Base-by-base conservation (phyloP, 2,797 vertebrate genomes). In the Oreortyx pictus region DNA sequence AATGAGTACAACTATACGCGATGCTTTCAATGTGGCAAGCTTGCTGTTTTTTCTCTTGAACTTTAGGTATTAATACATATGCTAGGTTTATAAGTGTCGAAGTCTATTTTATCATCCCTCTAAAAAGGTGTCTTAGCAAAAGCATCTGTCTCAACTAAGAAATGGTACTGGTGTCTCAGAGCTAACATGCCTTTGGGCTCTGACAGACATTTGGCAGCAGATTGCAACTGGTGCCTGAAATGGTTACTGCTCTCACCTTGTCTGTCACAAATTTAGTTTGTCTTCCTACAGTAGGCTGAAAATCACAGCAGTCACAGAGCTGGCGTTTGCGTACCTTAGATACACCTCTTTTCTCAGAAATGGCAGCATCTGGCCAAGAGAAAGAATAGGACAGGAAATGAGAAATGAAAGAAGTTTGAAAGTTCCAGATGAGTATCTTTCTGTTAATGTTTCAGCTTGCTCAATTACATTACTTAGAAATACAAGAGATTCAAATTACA, bases 131-230 rank as follows among this genome's bases (percentile, higher is more conserved):
- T 46, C 57, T 88, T 39, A 67, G 60, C 74, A 6, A 37, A 84
- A 49, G 65, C 86, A 91, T 88, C 86, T 86, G 64, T 60, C 86
- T 86, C 90, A 92, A 74, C 82, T 88, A 6, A 49, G 77, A 60
- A 65, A 56, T 33, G 8, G 44, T 65, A 43, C 1, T 7, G n/a
- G 67, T 83, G 61, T 66, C 82, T 94, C 5, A 6, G 43, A 92
- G 71, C 54, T 87, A 85, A 75, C 59, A 14, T 90, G 86, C 77
- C 86, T 92, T 82, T 94, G 91, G 86, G 88, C 83, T 92, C 50
- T 71, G 90, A 82, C 73, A 94, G 85, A 70, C 74, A 39, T 49
- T 88, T 91, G 89, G 89, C 90, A 96, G 74, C 59, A 68, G 76
- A 77, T 43, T 9, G 70, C 61, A 68, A 24, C 27, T 0, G 11